phyloP scores from a whole-genome alignment of 1,140 invertebrate species.

The Pseudobourletiella spinata region DNA sequence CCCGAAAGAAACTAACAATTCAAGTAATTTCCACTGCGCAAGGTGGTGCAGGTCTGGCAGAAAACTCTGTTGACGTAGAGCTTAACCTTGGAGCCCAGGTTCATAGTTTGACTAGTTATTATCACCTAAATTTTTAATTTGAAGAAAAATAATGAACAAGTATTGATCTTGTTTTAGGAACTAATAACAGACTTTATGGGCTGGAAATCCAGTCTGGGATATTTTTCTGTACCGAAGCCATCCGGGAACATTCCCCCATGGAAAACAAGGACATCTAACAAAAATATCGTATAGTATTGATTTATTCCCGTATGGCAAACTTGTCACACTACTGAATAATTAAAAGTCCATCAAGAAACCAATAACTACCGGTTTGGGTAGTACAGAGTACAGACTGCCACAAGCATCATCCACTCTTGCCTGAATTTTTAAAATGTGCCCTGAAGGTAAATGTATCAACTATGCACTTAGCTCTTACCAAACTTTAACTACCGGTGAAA shows the following conservation, averaged over 20 bases:
- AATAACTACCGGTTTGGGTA: too few species aligned
- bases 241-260: constrained; percentile 80
- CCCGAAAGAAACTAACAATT: constrained; percentile 58
- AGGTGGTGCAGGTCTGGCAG: constrained; percentile 63
- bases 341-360: too few species aligned
- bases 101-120: background rate
- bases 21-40: constrained; percentile 79
- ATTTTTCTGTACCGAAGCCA: constrained; percentile 74
- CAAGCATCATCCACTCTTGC: too few species aligned
- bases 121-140: background rate
- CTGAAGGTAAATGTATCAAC: too few species aligned
- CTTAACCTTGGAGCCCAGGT: constrained; percentile 45
- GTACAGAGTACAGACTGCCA: too few species aligned
- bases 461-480: too few species aligned
- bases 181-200: background rate
- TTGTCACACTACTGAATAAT: too few species aligned
- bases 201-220: constrained; percentile 47
- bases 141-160: background rate
- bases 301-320: too few species aligned
- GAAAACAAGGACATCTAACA: constrained; percentile 73
- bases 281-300: too few species aligned
- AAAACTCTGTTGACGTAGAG: constrained; percentile 89
- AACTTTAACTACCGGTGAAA: too few species aligned
- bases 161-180: background rate
- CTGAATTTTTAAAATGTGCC: too few species aligned